Evolutionary conservation across 2,888 invertebrate species (phyloP).

Genomic region (Heliconius ethilla): DNA sequence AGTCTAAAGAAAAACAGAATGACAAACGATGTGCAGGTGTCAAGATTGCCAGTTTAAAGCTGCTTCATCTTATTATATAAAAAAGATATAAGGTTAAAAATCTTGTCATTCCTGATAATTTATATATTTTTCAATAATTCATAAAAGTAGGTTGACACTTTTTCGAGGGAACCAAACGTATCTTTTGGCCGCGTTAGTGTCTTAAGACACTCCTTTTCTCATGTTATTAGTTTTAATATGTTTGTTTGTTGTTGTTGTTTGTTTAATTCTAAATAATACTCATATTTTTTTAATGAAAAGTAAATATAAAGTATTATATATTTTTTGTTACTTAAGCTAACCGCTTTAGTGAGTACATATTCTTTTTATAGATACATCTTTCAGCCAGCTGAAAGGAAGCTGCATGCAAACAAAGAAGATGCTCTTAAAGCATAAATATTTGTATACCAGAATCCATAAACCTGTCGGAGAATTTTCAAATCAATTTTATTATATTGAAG

Average conservation of each 20-base stretch:
- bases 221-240: too few species aligned
- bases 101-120: background rate
- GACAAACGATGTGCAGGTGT: conserved; percentile 79
- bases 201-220: too few species aligned
- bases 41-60: conserved; percentile 53
- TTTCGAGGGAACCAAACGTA: too few species aligned
- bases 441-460: conserved; percentile 22
- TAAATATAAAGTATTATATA: too few species aligned
- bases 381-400: conserved; percentile 27
- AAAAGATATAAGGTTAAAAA: background rate
- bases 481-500: conserved; percentile 8
- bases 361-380: conserved; percentile 21
- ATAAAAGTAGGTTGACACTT: too few species aligned
- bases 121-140: background rate
- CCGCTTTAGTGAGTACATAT: background rate
- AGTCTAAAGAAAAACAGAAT: conserved; percentile 55
- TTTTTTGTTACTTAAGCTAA: background rate
- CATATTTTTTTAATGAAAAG: too few species aligned
- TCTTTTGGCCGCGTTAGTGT: too few species aligned
- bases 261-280: background rate
- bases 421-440: conserved; percentile 30
- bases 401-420: conserved; percentile 29
- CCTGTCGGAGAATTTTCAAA: conserved; percentile 19
- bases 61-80: conserved; percentile 9
- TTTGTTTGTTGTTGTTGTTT: too few species aligned